Base-by-base conservation (phyloP, 2,113 vertebrate genomes). In the Actenoides lindsayi region DNA sequence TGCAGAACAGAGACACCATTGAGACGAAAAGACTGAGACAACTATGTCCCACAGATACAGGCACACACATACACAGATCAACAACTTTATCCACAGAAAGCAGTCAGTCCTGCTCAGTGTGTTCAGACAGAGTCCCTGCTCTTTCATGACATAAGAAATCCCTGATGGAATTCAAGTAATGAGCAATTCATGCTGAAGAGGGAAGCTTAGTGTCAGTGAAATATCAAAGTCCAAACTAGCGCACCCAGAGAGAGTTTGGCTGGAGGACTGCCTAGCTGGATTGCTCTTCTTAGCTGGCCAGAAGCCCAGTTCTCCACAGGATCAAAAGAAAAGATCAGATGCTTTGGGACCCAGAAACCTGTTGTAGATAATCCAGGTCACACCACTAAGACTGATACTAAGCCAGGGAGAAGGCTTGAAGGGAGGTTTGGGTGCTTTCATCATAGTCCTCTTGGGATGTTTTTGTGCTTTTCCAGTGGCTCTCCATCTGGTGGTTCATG, bases 1-100 rank as follows among this genome's bases (percentile, higher is more conserved):
- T 90, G 91, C 67, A 35, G 95, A 96, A 97, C 96, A 97, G 90
- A 96, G 90, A 80, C 93, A 77, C 75, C 59, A 97, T 97, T 97
- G 95, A 97, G 78, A 91, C n/a, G 85, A 86, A 93, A 96, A 95
- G 92, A 96, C 81, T 91, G 93, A 94, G 92, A 76, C 90, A 80
- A 91, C 87, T 94, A 69, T 95, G 94, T 93, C 82, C 84, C 85
- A 79, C 91, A 96, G 90, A 94, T 93, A 77, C 81, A 96, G 87
- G 82, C 94, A 76, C 68, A 90, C 80, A 89, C 48, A 83, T 65
- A 89, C 20, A 93, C 19, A 95, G 30, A 93, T 57, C 91, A 90
- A 90, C 89, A 94, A 56, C 84, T 93, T 85, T 35, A 87, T 73
- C 91, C 93, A 90, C 82, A 93, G 78, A 93, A 93, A 85, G 94